Conservation (phyloP, 2,888 invertebrate genomes). For the Lomographa bimaculata region DNA sequence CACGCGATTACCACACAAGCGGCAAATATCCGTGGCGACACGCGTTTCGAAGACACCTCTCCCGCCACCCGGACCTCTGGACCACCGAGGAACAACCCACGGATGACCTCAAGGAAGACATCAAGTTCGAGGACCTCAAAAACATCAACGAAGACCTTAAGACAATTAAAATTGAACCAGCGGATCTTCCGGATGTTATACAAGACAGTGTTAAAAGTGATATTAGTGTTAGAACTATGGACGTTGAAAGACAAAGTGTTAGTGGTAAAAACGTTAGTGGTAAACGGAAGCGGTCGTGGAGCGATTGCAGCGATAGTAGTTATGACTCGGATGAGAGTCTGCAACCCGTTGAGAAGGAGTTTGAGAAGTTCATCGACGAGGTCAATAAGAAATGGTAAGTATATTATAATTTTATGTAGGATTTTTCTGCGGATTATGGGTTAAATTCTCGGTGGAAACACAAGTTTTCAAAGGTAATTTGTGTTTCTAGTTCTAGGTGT, state of each 20-base stretch:
- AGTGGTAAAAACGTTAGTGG: constrained; percentile 70
- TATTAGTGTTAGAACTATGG: constrained; percentile 32
- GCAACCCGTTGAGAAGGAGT: constrained; percentile 70
- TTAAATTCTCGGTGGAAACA: too few relatives aligned
- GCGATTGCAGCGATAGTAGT: constrained; percentile 63
- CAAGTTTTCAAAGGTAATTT: too few relatives aligned
- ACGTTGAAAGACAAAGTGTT: too few relatives aligned
- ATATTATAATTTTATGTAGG: constrained; percentile 3
- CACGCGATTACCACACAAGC: constrained; percentile 68
- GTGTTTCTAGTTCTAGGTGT: too few relatives aligned
- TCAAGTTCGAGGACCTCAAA: constrained; percentile 28
- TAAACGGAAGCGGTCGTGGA: constrained; percentile 63
- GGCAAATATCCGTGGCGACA: constrained; percentile 71
- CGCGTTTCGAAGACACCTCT: constrained; percentile 65
- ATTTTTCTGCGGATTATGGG: too few relatives aligned
- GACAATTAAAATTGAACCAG: constrained; percentile 33
- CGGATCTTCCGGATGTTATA: constrained; percentile 37
- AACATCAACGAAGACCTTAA: constrained; percentile 20
- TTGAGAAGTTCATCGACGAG: constrained; percentile 70
- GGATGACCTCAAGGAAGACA: constrained; percentile 20
- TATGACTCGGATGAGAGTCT: constrained; percentile 70
- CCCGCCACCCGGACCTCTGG: constrained; percentile 61
- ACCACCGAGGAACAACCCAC: constrained; percentile 28
- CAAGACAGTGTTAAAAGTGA: constrained; percentile 32
- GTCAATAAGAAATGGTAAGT: constrained; percentile 77